A percentile compares a stretch with the other conserved stretches of the same genome.
These are phyloP conservation scores for Bombus superbus DNA, from an alignment of 1,140 invertebrate genomes.

Conservation along the genomic window DNA sequence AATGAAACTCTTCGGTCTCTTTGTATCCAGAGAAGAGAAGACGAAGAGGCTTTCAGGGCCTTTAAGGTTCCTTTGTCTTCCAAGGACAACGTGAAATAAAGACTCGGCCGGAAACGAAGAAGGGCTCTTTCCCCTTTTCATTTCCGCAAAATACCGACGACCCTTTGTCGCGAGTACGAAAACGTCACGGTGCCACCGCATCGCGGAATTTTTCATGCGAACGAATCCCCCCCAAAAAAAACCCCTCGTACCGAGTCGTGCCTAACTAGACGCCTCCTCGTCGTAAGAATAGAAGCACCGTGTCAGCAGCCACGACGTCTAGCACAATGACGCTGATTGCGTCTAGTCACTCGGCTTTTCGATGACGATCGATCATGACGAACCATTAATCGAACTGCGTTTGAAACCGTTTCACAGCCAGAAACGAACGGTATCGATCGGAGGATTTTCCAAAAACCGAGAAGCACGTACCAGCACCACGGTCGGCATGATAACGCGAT, in stretches of 20 bases:
- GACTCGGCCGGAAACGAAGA: conserved; percentile 10
- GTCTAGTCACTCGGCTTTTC: neutral
- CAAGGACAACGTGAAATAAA: conserved; percentile 60
- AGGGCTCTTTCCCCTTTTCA: conserved; percentile 48
- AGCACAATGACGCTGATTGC: neutral
- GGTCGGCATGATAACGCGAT: neutral
- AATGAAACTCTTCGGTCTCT: conserved; percentile 35
- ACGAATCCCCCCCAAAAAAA: neutral
- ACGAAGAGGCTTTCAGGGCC: conserved; percentile 41
- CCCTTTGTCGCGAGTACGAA: conserved; percentile 53
- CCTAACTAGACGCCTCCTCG: neutral
- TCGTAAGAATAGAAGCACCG: neutral
- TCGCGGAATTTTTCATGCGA: neutral
- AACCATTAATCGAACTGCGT: neutral
- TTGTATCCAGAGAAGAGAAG: neutral
- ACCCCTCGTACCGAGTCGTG: too few species aligned
- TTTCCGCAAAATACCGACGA: conserved; percentile 57
- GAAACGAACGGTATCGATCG: neutral
- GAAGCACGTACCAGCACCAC: neutral
- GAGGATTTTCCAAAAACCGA: neutral
- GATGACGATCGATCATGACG: conserved; percentile 14
- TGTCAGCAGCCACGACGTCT: neutral
- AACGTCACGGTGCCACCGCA: conserved; percentile 11
- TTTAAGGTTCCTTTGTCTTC: conserved; percentile 61
- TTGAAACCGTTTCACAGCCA: neutral